A percentile compares a stretch with the other conserved stretches of the same genome.
phyloP scores from a whole-genome alignment of 2,113 vertebrate genomes.

The Oryctolagus cuniculus region mOryCun1.1 NC_091432.1:181613501-181614000 shows the following conservation, averaged over 20 bases:
- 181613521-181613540: not conserved
- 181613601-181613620: not conserved
- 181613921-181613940: not conserved
- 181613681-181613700: slow-evolving; percentile 6
- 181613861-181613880: not conserved
- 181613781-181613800: not conserved
- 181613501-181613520: not conserved
- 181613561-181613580: not conserved
- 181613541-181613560: not conserved
- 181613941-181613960: slow-evolving; percentile 25
- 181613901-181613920: not conserved
- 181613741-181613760: not conserved
- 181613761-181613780: not conserved
- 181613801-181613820: not conserved
- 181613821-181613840: not conserved
- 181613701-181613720: not conserved
- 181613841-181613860: not conserved
- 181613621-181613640: not conserved
- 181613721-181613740: not conserved
- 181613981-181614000: slow-evolving; percentile 26
- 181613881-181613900: not conserved
- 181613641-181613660: not conserved
- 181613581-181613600: not conserved
- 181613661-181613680: not conserved
- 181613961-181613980: not conserved